Percentiles rank a stretch among this genome's conserved stretches.
phyloP scores from a whole-genome alignment of 2,797 vertebrate species.

The Amphiprion clarkii region DNA sequence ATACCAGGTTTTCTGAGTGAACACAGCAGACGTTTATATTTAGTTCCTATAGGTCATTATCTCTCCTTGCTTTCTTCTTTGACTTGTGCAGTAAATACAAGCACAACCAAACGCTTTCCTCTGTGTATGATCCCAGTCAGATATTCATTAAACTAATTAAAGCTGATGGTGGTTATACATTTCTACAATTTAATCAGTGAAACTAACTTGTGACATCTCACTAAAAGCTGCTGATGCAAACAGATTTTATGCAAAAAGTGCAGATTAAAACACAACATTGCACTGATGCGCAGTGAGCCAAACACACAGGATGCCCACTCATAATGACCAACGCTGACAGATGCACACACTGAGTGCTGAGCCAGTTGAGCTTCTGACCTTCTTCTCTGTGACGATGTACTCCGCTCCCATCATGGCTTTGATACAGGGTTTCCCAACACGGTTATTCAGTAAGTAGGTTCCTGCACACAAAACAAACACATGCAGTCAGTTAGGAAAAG shows the following conservation, averaged over 20 bases:
- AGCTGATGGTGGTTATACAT: background rate
- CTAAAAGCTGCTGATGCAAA: conserved; percentile 34
- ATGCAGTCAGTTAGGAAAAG: background rate
- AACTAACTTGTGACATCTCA: conserved; percentile 15
- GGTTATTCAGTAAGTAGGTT: conserved; percentile 54
- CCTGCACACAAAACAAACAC: conserved; percentile 34
- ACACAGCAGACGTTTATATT: conserved; percentile 40
- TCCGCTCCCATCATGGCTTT: conserved; percentile 74
- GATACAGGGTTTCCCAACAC: conserved; percentile 58
- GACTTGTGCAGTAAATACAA: background rate
- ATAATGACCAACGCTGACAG: background rate
- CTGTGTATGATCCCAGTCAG: background rate
- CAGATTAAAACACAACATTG: conserved; percentile 5
- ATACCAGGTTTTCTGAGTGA: conserved; percentile 77
- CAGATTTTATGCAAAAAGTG: conserved; percentile 6
- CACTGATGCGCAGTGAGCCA: background rate
- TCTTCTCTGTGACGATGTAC: conserved; percentile 70
- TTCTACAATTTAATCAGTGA: conserved; percentile 19
- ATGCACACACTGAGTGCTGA: conserved; percentile 34
- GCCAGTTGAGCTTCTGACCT: conserved; percentile 65
- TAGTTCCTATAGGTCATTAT: background rate
- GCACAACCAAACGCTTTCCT: background rate
- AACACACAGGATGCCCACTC: background rate
- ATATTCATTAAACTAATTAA: background rate
- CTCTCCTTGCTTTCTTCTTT: background rate